Percentiles rank a stretch among this genome's conserved stretches.
Conservation (phyloP, 1,140 invertebrate species). For the Drosophila grimshawi region DNA sequence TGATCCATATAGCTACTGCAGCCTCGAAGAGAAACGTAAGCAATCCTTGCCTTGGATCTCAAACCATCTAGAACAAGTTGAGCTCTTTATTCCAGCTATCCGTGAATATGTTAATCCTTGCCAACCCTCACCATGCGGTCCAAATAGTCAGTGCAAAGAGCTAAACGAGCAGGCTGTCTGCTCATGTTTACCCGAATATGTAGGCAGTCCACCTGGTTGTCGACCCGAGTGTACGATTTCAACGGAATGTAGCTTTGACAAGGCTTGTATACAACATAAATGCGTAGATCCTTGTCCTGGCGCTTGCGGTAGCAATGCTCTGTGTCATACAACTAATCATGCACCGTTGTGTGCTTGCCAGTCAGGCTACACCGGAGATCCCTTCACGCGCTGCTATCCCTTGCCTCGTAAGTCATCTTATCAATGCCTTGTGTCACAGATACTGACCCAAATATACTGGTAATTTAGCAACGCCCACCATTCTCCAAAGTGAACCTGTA, state of each 20-base stretch:
- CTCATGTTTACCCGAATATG: slow-evolving; percentile 89
- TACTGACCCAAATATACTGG: slow-evolving; percentile 2
- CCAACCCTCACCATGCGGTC: slow-evolving; percentile 88
- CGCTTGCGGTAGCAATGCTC: slow-evolving; percentile 86
- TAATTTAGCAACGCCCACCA: slow-evolving; percentile 85
- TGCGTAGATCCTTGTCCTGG: slow-evolving; percentile 91
- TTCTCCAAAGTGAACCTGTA: slow-evolving; percentile 77
- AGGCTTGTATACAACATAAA: slow-evolving; percentile 88
- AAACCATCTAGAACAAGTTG: neutral
- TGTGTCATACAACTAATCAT: slow-evolving; percentile 87
- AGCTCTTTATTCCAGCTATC: slow-evolving; percentile 56
- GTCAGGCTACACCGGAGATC: slow-evolving; percentile 87
- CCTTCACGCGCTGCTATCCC: slow-evolving; percentile 87
- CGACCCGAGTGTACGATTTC: slow-evolving; percentile 88
- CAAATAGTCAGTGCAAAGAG: slow-evolving; percentile 90
- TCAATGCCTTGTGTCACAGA: neutral
- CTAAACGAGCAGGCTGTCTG: slow-evolving; percentile 88
- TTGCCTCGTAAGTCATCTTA: slow-evolving; percentile 85
- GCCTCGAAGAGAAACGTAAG: slow-evolving; percentile 72
- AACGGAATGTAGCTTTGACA: slow-evolving; percentile 88
- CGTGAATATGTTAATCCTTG: slow-evolving; percentile 86
- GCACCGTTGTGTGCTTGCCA: slow-evolving; percentile 87
- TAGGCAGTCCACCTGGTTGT: slow-evolving; percentile 91
- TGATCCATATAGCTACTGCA: slow-evolving; percentile 88
- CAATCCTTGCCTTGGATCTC: neutral